Evolutionary conservation across 2,888 invertebrate species (phyloP), one percentile per base, ranked within the genome.

Genomic region (Margaritifera margaritifera): DNA sequence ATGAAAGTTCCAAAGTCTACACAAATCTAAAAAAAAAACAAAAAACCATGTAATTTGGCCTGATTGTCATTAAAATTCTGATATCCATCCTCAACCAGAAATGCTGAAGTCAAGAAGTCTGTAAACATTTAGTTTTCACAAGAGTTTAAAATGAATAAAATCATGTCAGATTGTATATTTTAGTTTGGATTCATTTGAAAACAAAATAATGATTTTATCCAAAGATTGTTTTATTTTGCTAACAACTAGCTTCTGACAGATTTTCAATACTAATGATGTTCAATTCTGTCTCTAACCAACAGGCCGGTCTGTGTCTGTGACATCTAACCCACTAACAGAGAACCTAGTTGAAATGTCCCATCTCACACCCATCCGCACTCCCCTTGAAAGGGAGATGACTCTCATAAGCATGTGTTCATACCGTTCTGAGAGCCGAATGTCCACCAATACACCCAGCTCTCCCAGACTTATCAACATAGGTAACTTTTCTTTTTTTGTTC

Each of bases 361-460:
- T 68, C 68, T 25, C 62, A 66, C 68, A 64, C 69, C 69, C 64
- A 27, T 69, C 18, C 62, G 64, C 31, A 65, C 68, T 25, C 71
- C 69, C 61, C 25, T 76, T 50, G 72, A 71, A 73, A 73, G 78
- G 77, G 78, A 75, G 69, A 67, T 72, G 27, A 78, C 78, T 74
- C 74, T 72, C 19, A 69, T 77, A 69, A 77, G 77, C 62, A 59
- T 77, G 55, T 77, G 77, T 54, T 77, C 77, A 51, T 68, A 72
- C 54, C 58, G 77, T 50, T 69, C 70, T 58, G 77, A 77, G 15
- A 77, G 77, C 68, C 64, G 77, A 69, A 66, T 77, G 69, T 77
- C 77, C n/a, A 72, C 72, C 55, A 74, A 74, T 57, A 22, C 42
- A 19, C 66, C 70, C 58, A 68, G 56, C n/a, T 74, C 77, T 55